Evolutionary conservation across 2,797 vertebrate genomes (phyloP).

Genomic region (Threskiornis aethiopicus): DNA sequence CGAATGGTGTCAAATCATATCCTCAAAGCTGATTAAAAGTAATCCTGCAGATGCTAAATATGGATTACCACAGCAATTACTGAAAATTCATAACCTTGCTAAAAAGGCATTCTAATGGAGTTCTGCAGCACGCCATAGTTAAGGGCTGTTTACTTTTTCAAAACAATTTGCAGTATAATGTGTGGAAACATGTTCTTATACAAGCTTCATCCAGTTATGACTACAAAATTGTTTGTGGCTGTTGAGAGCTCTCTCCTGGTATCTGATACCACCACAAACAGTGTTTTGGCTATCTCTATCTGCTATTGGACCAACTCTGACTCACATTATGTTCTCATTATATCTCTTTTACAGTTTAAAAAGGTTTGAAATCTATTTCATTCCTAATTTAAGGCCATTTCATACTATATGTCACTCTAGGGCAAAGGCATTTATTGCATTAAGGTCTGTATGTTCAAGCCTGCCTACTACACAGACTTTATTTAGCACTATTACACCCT

Average conservation of each 20-base stretch:
- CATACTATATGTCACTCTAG: background rate
- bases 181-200: background rate
- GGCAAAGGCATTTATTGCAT: background rate
- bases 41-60: slow-evolving; percentile 67
- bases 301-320: background rate
- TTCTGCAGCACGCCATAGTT: background rate
- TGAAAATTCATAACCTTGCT: slow-evolving; percentile 55
- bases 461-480: background rate
- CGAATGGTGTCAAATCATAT: slow-evolving; percentile 49
- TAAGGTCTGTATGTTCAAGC: background rate
- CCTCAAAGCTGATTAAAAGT: slow-evolving; percentile 68
- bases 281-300: background rate
- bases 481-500: background rate
- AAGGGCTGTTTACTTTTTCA: slow-evolving; percentile 15
- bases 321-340: background rate
- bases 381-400: background rate
- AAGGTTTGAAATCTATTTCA: background rate
- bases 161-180: slow-evolving; percentile 16
- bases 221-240: background rate
- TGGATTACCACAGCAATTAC: slow-evolving; percentile 65
- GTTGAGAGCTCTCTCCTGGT: background rate
- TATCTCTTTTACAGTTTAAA: background rate
- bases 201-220: background rate
- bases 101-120: background rate
- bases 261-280: background rate